phyloP scores from a whole-genome alignment of 1,140 invertebrate genomes.

The Cydia amplana region DNA sequence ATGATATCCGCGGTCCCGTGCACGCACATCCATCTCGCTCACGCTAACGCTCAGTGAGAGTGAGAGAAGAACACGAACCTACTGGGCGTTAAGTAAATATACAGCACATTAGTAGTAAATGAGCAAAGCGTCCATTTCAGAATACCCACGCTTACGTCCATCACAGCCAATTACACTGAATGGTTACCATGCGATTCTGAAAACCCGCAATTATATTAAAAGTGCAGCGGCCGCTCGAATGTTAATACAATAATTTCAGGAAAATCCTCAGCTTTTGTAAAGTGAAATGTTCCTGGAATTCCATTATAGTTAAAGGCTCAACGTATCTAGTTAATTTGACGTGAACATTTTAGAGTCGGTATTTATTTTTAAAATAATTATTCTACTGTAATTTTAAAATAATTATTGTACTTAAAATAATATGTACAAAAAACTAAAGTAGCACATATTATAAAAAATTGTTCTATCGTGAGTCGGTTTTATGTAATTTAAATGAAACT shows the following conservation, averaged over 20 bases:
- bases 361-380: background rate
- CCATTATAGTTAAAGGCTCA: constrained; percentile 2
- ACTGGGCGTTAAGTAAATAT: too few species aligned
- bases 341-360: background rate
- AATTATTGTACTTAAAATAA: too few species aligned
- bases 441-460: too few species aligned
- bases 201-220: constrained; percentile 19
- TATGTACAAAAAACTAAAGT: too few species aligned
- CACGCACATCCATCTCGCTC: too few species aligned
- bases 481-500: too few species aligned
- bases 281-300: constrained; percentile 26
- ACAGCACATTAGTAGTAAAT: background rate
- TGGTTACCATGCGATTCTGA: background rate
- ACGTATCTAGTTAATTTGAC: background rate
- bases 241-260: constrained; percentile 14
- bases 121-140: background rate
- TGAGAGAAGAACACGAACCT: too few species aligned
- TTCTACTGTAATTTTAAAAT: too few species aligned
- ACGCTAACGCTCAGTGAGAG: too few species aligned
- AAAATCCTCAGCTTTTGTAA: constrained; percentile 12
- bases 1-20: too few species aligned
- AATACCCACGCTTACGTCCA: background rate
- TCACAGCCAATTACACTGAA: constrained; percentile 24
- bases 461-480: too few species aligned
- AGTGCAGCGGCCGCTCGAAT: constrained; percentile 13